phyloP scores from a whole-genome alignment of 1,140 invertebrate species.

The Diorhabda carinulata region DNA sequence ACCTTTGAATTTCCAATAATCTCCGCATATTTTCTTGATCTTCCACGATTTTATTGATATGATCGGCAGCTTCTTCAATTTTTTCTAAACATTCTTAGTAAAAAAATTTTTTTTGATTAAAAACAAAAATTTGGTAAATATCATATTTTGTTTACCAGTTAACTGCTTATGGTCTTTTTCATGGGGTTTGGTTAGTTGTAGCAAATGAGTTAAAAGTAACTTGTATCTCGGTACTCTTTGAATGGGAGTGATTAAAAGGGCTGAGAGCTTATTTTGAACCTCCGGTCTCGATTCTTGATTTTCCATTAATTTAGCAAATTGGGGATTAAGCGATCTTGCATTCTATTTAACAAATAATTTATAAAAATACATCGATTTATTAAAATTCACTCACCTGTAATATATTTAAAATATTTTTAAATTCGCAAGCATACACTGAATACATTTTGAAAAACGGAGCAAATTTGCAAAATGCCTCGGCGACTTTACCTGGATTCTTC shows the following conservation, averaged over 20 bases:
- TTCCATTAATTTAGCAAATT: slow-evolving; percentile 58
- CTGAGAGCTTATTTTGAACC: slow-evolving; percentile 64
- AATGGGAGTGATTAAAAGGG: slow-evolving; percentile 71
- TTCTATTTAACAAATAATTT: slow-evolving; percentile 29
- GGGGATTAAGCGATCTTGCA: slow-evolving; percentile 46
- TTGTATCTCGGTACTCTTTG: slow-evolving; percentile 74
- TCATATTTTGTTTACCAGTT: slow-evolving; percentile 41
- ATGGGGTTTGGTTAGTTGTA: slow-evolving; percentile 57
- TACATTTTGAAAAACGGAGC: slow-evolving; percentile 77
- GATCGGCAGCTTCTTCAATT: slow-evolving; percentile 62
- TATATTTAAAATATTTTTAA: slow-evolving; percentile 57
- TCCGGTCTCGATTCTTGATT: slow-evolving; percentile 67
- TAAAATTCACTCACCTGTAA: slow-evolving; percentile 49
- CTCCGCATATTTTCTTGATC: slow-evolving; percentile 69
- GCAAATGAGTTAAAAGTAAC: slow-evolving; percentile 64
- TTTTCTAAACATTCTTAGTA: slow-evolving; percentile 59
- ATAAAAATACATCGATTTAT: background rate
- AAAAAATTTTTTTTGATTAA: slow-evolving; percentile 9
- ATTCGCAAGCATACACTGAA: slow-evolving; percentile 73
- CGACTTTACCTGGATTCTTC: slow-evolving; percentile 58
- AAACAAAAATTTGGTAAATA: slow-evolving; percentile 10
- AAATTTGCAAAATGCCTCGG: slow-evolving; percentile 63
- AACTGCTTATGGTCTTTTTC: slow-evolving; percentile 58
- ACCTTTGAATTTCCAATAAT: slow-evolving; percentile 64
- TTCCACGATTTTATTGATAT: slow-evolving; percentile 67